These are phyloP conservation scores for Sesia bembeciformis DNA, from an alignment of 2,888 invertebrate genomes.

Conservation along the genomic window DNA sequence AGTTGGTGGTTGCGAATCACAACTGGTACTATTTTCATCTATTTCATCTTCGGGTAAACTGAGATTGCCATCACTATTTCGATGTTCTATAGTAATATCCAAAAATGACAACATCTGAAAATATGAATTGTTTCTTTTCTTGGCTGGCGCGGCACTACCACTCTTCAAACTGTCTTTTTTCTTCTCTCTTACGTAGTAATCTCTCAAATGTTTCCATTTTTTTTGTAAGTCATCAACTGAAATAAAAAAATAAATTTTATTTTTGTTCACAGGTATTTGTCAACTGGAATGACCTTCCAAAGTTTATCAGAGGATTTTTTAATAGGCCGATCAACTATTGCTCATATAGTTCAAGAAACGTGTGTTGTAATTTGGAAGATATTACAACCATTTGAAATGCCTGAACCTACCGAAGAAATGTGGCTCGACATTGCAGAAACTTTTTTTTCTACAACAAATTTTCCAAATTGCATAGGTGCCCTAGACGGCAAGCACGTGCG, in stretches of 20 bases:
- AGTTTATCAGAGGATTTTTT: conserved; percentile 6
- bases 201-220: conserved; percentile 5
- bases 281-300: conserved; percentile 7
- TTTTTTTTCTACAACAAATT: conserved; percentile 11
- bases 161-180: conserved; percentile 2
- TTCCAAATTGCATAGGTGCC: conserved; percentile 15
- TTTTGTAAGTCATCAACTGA: conserved; percentile 1
- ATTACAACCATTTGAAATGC: conserved; percentile 5
- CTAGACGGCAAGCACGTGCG: conserved; percentile 19
- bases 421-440: conserved; percentile 13
- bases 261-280: conserved; percentile 4
- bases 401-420: conserved; percentile 13
- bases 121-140: conserved; percentile 10
- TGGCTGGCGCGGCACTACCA: conserved; percentile 7
- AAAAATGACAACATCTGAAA: conserved; percentile 9
- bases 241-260: conserved; percentile 1
- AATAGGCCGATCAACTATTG: conserved; percentile 6
- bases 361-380: conserved; percentile 9
- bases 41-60: conserved; percentile 6
- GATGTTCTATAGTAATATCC: conserved; percentile 7
- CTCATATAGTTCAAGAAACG: conserved; percentile 4
- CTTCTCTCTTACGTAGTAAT: conserved; percentile 3
- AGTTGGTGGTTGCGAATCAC: conserved; percentile 7
- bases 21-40: conserved; percentile 7
- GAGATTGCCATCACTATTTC: conserved; percentile 8